phyloP scores from a whole-genome alignment of 2,113 vertebrate genomes.

The Dermatemys mawii region DNA sequence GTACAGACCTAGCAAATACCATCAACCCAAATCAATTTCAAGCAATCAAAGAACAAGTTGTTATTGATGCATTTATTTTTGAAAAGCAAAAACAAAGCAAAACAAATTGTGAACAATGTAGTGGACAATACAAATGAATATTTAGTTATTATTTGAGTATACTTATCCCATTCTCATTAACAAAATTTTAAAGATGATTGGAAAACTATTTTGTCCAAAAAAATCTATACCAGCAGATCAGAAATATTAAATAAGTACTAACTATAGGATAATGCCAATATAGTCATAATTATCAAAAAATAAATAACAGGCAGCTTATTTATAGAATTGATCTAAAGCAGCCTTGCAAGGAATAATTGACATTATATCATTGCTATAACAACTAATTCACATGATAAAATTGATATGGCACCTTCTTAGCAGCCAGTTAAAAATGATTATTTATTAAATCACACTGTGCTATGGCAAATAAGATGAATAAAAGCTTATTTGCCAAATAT shows the following conservation, averaged over 20 bases:
- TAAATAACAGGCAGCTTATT: conserved; percentile 46
- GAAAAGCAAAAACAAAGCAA: background rate
- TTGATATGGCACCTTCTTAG: conserved; percentile 54
- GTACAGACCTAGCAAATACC: background rate
- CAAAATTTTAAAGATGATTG: background rate
- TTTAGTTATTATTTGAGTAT: background rate
- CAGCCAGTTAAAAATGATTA: conserved; percentile 53
- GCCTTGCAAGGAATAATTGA: conserved; percentile 30
- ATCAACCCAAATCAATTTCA: background rate
- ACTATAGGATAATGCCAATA: background rate
- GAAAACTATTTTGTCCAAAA: background rate
- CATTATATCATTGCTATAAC: conserved; percentile 29
- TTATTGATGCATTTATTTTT: background rate
- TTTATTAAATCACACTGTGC: conserved; percentile 34
- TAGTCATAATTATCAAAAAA: conserved; percentile 10
- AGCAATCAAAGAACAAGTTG: background rate
- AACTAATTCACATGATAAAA: conserved; percentile 46
- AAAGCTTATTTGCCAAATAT: conserved; percentile 56
- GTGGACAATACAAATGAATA: background rate
- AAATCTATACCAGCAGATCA: background rate
- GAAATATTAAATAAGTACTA: conserved; percentile 4
- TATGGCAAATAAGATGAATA: conserved; percentile 51
- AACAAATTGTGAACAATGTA: background rate
- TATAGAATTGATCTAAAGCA: conserved; percentile 47
- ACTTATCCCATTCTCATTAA: background rate